phyloP scores from a whole-genome alignment of 2,113 vertebrate genomes.

The Elaphurus davidianus region DNA sequence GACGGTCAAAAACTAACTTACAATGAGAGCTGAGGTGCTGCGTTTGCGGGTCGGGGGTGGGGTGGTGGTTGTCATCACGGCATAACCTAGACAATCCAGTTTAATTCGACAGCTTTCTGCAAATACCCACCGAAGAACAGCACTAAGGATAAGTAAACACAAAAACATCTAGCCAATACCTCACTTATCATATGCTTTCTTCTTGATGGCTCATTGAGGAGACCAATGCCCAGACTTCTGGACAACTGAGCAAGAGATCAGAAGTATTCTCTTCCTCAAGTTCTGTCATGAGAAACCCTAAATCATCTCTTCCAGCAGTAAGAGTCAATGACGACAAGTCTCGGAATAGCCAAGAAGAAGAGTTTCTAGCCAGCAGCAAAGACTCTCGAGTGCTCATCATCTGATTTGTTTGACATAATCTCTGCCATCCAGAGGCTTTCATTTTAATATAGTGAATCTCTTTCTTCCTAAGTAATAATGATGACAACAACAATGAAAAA shows the following conservation, averaged over 20 bases:
- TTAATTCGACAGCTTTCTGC: neutral
- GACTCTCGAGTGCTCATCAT: neutral
- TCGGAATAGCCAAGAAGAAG: neutral
- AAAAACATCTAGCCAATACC: neutral
- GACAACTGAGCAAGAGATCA: neutral
- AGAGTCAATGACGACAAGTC: neutral
- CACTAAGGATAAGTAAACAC: neutral
- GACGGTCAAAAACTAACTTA: neutral
- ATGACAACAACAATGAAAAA: neutral
- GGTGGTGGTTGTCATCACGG: accelerated
- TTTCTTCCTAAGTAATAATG: neutral
- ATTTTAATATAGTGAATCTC: neutral
- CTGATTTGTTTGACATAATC: neutral
- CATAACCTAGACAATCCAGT: neutral
- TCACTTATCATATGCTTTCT: neutral
- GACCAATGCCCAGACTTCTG: neutral
- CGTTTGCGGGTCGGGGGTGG: accelerated
- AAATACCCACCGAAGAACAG: neutral
- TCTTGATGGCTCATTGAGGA: neutral
- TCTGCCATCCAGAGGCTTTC: neutral
- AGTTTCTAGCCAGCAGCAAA: neutral
- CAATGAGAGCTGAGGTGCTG: neutral
- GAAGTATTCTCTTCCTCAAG: neutral
- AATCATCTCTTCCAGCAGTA: neutral
- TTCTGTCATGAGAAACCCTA: neutral